These are phyloP conservation scores for Scaptomyza tumidula DNA, from an alignment of 2,888 invertebrate genomes.

Conservation along the genomic window DNA sequence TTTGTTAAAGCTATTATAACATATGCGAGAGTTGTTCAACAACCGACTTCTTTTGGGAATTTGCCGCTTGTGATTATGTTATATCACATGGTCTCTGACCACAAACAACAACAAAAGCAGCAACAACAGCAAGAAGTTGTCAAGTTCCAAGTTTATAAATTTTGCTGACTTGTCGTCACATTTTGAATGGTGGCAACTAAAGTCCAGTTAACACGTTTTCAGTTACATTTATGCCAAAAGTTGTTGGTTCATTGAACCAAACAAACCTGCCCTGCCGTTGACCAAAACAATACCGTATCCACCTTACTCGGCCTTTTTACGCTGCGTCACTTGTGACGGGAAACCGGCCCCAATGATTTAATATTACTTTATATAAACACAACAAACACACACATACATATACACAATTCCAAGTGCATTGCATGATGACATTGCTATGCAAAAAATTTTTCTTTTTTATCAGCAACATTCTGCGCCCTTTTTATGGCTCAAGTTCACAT, in stretches of 20 bases:
- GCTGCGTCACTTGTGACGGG: constrained; percentile 65
- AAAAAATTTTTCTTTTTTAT: constrained; percentile 34
- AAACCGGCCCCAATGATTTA: constrained; percentile 54
- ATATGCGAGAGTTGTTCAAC: constrained; percentile 36
- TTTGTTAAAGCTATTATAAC: constrained; percentile 34
- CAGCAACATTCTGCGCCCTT: constrained; percentile 39
- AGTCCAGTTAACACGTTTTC: constrained; percentile 52
- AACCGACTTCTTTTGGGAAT: constrained; percentile 20
- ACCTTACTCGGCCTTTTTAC: constrained; percentile 46
- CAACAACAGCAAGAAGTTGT: not conserved
- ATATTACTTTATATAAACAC: constrained; percentile 29
- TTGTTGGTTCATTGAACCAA: constrained; percentile 63
- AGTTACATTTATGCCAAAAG: constrained; percentile 41
- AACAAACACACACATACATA: constrained; percentile 3
- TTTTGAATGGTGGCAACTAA: constrained; percentile 27
- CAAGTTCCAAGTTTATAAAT: constrained; percentile 21
- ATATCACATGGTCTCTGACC: constrained; percentile 18
- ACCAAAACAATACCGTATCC: constrained; percentile 56
- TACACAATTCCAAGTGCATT: not conserved
- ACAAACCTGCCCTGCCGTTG: constrained; percentile 50
- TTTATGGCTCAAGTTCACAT: constrained; percentile 49
- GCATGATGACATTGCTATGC: constrained; percentile 36
- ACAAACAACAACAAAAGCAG: not conserved
- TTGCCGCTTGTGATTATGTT: constrained; percentile 35
- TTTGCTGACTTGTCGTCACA: constrained; percentile 52